A percentile compares a stretch with the other conserved stretches of the same genome.
These are phyloP conservation scores for Eremobia ochroleuca DNA, from an alignment of 2,888 invertebrate genomes.

Conservation along the genomic window DNA sequence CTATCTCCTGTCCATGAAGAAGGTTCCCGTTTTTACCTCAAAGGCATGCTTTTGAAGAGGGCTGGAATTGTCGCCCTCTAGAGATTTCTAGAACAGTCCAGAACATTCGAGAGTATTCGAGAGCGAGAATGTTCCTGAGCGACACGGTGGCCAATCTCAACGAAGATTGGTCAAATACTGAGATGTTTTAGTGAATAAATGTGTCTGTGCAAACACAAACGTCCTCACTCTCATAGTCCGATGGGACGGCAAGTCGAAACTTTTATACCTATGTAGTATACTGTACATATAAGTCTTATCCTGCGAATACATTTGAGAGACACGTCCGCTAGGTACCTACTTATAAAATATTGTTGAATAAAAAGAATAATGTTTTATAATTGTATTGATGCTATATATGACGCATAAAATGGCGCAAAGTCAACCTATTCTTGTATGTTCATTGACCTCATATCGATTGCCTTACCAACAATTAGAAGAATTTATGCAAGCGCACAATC, in stretches of 20 bases:
- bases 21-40: too few relatives aligned
- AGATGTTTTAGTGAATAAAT: neutral
- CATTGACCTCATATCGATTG: conserved; percentile 55
- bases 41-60: too few relatives aligned
- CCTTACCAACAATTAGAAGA: conserved; percentile 19
- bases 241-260: neutral
- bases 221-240: neutral
- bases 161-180: neutral
- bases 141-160: too few relatives aligned
- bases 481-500: neutral
- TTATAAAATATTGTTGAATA: neutral
- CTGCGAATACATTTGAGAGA: neutral
- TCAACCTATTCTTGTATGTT: conserved; percentile 19
- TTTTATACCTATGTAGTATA: neutral
- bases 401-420: conserved; percentile 22
- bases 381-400: neutral
- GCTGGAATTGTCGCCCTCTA: too few relatives aligned
- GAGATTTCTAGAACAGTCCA: too few relatives aligned
- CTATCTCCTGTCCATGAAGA: too few relatives aligned
- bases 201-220: neutral
- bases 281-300: neutral
- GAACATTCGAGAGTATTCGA: too few relatives aligned
- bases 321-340: neutral
- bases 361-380: neutral
- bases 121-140: too few relatives aligned